phyloP scores from a whole-genome alignment of 2,113 vertebrate species.

The Mohoua ochrocephala region DNA sequence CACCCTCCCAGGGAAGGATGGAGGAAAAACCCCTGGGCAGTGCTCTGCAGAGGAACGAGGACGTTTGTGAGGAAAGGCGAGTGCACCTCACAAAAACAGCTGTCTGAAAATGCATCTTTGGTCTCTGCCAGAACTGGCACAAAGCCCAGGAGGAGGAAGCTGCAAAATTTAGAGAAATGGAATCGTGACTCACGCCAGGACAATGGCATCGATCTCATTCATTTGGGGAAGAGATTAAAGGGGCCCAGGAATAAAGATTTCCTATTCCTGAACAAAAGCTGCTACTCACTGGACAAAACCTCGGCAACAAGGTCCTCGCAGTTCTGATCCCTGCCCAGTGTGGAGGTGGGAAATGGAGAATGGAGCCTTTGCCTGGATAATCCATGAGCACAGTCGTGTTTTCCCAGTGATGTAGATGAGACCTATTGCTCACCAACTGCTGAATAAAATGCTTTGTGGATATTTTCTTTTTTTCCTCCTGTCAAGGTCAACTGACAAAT shows the following conservation, averaged over 20 bases:
- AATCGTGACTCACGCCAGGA: not conserved
- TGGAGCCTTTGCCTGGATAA: not conserved
- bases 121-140: not conserved
- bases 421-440: not conserved
- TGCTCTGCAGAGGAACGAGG: not conserved
- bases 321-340: not conserved
- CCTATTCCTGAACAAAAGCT: not conserved
- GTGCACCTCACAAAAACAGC: not conserved
- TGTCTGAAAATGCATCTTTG: not conserved
- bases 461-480: not conserved
- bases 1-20: rapidly evolving
- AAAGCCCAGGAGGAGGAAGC: conserved; percentile 3
- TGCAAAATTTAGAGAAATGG: not conserved
- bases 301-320: not conserved
- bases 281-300: not conserved
- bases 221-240: conserved; percentile 2
- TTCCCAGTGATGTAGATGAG: not conserved
- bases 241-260: conserved; percentile 27
- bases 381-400: not conserved
- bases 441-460: not conserved
- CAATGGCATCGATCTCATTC: not conserved
- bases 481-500: not conserved
- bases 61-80: not conserved
- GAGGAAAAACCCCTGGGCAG: not conserved
- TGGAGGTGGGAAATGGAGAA: not conserved